phyloP scores from a whole-genome alignment of 2,797 vertebrate genomes.

The Chlorospingus semifuscus region DNA sequence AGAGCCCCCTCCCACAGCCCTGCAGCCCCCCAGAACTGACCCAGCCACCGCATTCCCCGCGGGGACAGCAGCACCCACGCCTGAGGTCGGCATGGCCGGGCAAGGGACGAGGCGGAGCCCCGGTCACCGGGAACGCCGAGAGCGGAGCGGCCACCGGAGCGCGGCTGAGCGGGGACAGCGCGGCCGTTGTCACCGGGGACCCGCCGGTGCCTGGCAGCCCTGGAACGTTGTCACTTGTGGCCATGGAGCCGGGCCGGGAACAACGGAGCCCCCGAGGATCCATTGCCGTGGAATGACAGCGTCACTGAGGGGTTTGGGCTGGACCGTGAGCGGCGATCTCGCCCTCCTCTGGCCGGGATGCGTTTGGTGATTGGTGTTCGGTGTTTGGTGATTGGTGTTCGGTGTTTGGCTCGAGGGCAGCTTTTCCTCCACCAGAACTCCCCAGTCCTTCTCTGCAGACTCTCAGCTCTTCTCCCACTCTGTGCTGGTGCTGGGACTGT shows the following conservation, averaged over 20 bases:
- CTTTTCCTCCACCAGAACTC: not conserved
- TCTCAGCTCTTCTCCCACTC: not conserved
- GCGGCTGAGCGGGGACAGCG: not conserved
- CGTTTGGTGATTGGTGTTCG: too few relatives aligned
- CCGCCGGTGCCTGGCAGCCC: not conserved
- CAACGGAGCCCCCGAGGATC: not conserved
- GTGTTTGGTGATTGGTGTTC: too few relatives aligned
- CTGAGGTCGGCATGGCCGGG: not conserved
- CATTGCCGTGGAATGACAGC: rapidly evolving
- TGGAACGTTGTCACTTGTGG: not conserved
- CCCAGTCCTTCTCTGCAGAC: not conserved
- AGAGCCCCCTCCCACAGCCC: not conserved
- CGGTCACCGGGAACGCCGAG: not conserved
- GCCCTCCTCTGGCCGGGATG: not conserved
- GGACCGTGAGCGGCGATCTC: not conserved
- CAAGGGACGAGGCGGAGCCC: not conserved
- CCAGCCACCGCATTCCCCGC: not conserved
- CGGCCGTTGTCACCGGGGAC: not conserved
- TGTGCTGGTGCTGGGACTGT: not conserved
- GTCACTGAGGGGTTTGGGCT: not conserved
- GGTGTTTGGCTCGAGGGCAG: not conserved
- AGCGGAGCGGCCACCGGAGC: not conserved
- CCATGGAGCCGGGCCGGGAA: not conserved
- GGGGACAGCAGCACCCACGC: not conserved
- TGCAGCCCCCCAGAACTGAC: not conserved